Evolutionary conservation across 2,888 invertebrate species (phyloP).

Genomic region (Acronicta leporina): DNA sequence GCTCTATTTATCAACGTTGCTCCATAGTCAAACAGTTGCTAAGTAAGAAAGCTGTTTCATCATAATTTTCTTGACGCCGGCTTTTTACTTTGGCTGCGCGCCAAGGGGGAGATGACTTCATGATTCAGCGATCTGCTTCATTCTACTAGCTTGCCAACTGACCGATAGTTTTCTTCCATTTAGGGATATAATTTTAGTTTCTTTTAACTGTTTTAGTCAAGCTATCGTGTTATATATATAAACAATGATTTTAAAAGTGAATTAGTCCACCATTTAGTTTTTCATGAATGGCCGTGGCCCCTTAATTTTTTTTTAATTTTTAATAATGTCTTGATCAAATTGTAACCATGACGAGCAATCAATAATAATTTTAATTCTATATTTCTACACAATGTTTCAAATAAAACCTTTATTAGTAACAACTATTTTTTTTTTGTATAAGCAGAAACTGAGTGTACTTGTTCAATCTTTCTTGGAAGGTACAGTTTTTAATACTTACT

Average conservation of each 20-base stretch:
- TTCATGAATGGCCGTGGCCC: no score
- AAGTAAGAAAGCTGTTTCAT: conserved; percentile 52
- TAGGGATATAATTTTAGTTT: conserved; percentile 32
- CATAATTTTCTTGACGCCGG: conserved; percentile 52
- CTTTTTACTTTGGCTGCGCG: conserved; percentile 54
- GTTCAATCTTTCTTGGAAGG: not conserved
- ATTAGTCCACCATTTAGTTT: no score
- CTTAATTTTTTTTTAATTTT: no score
- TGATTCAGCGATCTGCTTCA: conserved; percentile 51
- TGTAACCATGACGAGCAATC: no score
- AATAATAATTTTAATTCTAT: no score
- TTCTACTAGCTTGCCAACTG: conserved; percentile 36
- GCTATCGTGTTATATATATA: no score
- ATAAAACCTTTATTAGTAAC: no score
- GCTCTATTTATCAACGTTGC: conserved; percentile 47
- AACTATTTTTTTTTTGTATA: no score
- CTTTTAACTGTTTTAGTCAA: no score
- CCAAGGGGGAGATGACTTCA: conserved; percentile 53
- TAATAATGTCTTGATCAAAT: no score
- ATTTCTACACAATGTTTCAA: no score
- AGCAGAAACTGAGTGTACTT: not conserved
- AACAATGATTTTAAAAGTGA: no score
- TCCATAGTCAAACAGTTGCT: conserved; percentile 46
- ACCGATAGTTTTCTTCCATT: conserved; percentile 31
- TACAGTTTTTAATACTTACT: not conserved